Evolutionary conservation across 92 coral and sea anemone genomes (phyloP).

Genomic region (Zoanthus gigantus): DNA sequence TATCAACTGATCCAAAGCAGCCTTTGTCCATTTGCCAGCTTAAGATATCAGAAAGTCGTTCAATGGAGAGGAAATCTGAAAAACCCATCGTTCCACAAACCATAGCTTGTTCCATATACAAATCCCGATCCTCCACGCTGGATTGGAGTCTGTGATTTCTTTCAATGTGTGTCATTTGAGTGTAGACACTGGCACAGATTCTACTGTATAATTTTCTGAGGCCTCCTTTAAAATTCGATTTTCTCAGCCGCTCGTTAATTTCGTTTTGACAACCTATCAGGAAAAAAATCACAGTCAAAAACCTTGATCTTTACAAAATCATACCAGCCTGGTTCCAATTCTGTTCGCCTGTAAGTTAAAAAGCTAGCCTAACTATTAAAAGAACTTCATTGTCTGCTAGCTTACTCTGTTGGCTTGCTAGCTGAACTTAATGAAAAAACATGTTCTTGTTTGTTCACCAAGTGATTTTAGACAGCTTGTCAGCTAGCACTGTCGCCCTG

Average conservation of each 20-base stretch:
- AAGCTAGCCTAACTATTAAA: too few species aligned
- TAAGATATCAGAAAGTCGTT: conserved; percentile 63
- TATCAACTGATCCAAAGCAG: conserved; percentile 68
- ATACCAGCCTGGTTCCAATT: too few species aligned
- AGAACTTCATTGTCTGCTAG: too few species aligned
- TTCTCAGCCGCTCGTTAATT: conserved; percentile 49
- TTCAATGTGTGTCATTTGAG: conserved; percentile 83
- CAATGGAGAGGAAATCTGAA: conserved; percentile 64
- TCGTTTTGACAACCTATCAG: conserved; percentile 72
- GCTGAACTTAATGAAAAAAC: too few species aligned
- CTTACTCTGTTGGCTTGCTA: too few species aligned
- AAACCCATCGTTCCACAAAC: conserved; percentile 89
- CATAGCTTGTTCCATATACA: conserved; percentile 95
- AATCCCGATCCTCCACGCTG: conserved; percentile 50
- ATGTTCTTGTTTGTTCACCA: too few species aligned
- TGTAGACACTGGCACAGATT: conserved; percentile 85
- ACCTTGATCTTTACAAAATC: not conserved
- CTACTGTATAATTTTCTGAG: conserved; percentile 73
- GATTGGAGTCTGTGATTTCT: conserved; percentile 4
- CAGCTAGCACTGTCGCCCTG: too few species aligned
- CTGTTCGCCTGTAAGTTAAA: not conserved
- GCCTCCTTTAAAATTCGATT: conserved; percentile 62
- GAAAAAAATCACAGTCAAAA: too few species aligned
- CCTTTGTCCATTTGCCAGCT: conserved; percentile 84
- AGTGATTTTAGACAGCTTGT: too few species aligned